phyloP scores from a whole-genome alignment of 2,113 vertebrate species.

The human region GRCh38 chr3:42774001-42774500 shows the following conservation, averaged over 20 bases:
- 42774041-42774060: too few species aligned
- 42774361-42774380: not conserved
- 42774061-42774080: too few species aligned
- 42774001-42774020: too few species aligned
- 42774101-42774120: too few species aligned
- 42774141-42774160: too few species aligned
- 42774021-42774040: too few species aligned
- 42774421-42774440: not conserved
- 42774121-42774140: too few species aligned
- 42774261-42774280: not conserved
- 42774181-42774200: too few species aligned
- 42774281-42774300: not conserved
- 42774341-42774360: not conserved
- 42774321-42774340: not conserved
- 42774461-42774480: not conserved
- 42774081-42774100: too few species aligned
- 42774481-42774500: not conserved
- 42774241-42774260: not conserved
- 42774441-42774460: too few species aligned
- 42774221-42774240: not conserved
- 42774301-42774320: not conserved
- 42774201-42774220: too few species aligned
- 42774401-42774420: not conserved
- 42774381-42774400: not conserved
- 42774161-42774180: too few species aligned